These are phyloP conservation scores for Panonychus citri DNA, from an alignment of 1,140 invertebrate species.

Conservation along the genomic window DNA sequence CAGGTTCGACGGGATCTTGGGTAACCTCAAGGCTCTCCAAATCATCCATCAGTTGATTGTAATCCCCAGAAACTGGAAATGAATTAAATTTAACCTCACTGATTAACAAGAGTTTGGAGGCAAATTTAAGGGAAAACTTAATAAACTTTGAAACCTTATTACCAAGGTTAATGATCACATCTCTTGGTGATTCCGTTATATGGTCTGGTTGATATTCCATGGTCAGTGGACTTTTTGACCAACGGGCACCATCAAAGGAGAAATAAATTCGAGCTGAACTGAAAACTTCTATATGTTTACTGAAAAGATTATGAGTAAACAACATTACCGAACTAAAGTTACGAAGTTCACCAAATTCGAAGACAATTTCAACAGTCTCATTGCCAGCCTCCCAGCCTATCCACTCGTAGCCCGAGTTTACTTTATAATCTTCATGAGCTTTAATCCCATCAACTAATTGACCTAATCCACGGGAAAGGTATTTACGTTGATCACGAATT, in stretches of 20 bases:
- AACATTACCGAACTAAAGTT: constrained; percentile 65
- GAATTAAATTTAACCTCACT: constrained; percentile 41
- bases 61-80: background rate
- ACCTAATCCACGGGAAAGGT: constrained; percentile 53
- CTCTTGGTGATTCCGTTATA: constrained; percentile 53
- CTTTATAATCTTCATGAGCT: constrained; percentile 51
- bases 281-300: constrained; percentile 46
- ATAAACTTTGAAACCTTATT: constrained; percentile 57
- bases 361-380: constrained; percentile 36
- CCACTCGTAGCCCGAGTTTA: constrained; percentile 58
- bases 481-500: constrained; percentile 36
- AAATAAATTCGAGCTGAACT: constrained; percentile 50
- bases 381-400: constrained; percentile 43
- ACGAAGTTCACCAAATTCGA: constrained; percentile 61
- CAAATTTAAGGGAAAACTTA: constrained; percentile 52
- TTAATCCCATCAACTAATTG: constrained; percentile 58
- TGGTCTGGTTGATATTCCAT: constrained; percentile 43
- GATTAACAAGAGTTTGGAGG: constrained; percentile 63
- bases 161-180: constrained; percentile 57
- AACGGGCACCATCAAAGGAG: constrained; percentile 49
- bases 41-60: background rate
- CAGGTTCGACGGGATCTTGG: background rate
- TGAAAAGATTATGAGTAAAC: constrained; percentile 46
- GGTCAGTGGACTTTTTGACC: constrained; percentile 4
- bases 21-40: background rate